These are phyloP conservation scores for Odontocerum albicorne DNA, from an alignment of 2,888 invertebrate genomes.

Conservation along the genomic window DNA sequence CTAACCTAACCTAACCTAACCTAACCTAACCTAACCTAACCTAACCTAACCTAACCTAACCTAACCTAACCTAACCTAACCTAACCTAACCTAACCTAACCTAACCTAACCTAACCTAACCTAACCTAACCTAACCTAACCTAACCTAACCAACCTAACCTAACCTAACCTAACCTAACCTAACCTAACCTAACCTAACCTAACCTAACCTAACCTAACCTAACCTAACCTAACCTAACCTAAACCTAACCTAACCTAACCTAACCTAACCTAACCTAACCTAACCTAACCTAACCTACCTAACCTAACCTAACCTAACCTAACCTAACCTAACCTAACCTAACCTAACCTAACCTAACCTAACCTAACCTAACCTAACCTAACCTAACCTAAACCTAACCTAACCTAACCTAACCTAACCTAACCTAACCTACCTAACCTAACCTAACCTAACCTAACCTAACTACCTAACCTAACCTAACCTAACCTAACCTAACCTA, in stretches of 20 bases:
- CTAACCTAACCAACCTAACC: constrained; percentile 18
- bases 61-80: constrained; percentile 29
- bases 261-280: constrained; percentile 26
- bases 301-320: constrained; percentile 20
- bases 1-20: not conserved
- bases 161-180: constrained; percentile 26
- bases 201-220: constrained; percentile 25
- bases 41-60: constrained; percentile 16
- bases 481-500: constrained; percentile 27
- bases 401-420: constrained; percentile 32
- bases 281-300: constrained; percentile 27
- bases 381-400: constrained; percentile 27
- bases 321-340: constrained; percentile 17
- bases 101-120: constrained; percentile 29
- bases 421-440: constrained; percentile 31
- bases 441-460: constrained; percentile 28
- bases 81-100: constrained; percentile 25
- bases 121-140: constrained; percentile 25
- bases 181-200: constrained; percentile 25
- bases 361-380: constrained; percentile 20
- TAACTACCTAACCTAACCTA: constrained; percentile 26
- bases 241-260: constrained; percentile 28
- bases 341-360: constrained; percentile 16
- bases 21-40: constrained; percentile 12
- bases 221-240: constrained; percentile 28